Evolutionary conservation across 2,113 vertebrate genomes (phyloP).

Genomic region (Atlantisia rogersi): DNA sequence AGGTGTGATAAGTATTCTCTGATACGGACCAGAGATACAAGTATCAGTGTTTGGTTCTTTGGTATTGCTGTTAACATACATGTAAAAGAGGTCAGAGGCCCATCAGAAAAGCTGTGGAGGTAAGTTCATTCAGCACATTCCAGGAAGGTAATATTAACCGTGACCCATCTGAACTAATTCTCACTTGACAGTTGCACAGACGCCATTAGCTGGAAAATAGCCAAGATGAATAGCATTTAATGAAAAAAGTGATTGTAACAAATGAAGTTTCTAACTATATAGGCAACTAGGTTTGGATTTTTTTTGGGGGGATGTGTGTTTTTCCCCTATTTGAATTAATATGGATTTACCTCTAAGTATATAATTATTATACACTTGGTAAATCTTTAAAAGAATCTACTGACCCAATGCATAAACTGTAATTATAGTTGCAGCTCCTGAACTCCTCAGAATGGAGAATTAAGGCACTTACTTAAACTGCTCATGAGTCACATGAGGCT

Average conservation of each 20-base stretch:
- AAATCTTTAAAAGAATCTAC: neutral
- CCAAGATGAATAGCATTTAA: neutral
- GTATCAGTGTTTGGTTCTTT: neutral
- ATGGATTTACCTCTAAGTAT: neutral
- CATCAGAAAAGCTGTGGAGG: neutral
- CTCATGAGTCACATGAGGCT: neutral
- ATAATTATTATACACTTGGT: neutral
- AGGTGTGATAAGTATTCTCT: neutral
- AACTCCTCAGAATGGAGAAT: neutral
- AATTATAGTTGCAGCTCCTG: neutral
- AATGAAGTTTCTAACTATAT: neutral
- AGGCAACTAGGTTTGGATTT: neutral
- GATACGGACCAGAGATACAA: neutral
- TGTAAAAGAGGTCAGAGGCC: neutral
- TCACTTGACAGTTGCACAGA: neutral
- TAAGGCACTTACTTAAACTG: neutral
- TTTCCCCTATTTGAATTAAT: neutral
- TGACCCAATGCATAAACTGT: neutral
- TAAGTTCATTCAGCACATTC: constrained; percentile 51
- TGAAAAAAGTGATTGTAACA: neutral
- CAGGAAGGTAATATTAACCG: constrained; percentile 17
- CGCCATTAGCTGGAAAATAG: neutral
- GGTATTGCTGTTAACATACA: neutral
- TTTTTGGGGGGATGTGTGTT: too few species aligned
- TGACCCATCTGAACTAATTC: neutral